Evolutionary conservation across 2,113 vertebrate genomes (phyloP).

Genomic region (Sterna hirundo): DNA sequence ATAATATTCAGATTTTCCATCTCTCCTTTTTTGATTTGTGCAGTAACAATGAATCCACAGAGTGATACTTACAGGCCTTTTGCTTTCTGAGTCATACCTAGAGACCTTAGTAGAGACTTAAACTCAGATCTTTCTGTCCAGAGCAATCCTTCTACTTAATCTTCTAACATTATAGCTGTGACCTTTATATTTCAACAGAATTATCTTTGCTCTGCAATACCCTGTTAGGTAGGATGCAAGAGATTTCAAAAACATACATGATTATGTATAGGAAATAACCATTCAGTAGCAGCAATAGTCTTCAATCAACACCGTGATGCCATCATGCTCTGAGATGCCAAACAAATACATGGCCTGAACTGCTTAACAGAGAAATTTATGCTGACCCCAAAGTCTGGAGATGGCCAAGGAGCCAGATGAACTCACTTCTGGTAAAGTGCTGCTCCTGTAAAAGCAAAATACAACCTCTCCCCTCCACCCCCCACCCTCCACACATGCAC

Average conservation of each 20-base stretch:
- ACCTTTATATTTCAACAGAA: background rate
- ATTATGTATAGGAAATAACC: background rate
- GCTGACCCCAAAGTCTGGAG: background rate
- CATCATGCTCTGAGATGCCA: background rate
- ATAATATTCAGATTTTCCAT: background rate
- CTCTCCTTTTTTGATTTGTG: background rate
- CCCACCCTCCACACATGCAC: background rate
- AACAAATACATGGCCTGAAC: background rate
- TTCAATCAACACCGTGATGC: background rate
- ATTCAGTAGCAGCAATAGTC: background rate
- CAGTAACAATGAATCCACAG: background rate
- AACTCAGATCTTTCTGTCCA: background rate
- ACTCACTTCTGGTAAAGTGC: constrained; percentile 14
- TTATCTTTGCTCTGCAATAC: background rate
- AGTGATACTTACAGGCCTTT: background rate
- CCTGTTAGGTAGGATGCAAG: background rate
- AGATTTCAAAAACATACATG: background rate
- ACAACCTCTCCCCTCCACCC: background rate
- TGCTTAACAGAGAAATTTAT: background rate
- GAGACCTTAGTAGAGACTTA: background rate
- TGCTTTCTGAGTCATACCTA: background rate
- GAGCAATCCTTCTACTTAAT: background rate
- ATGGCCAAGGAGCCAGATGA: constrained; percentile 10
- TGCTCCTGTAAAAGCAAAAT: constrained; percentile 42
- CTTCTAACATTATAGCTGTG: background rate